phyloP scores from a whole-genome alignment of 2,888 invertebrate species.

The Sericinus montela region DNA sequence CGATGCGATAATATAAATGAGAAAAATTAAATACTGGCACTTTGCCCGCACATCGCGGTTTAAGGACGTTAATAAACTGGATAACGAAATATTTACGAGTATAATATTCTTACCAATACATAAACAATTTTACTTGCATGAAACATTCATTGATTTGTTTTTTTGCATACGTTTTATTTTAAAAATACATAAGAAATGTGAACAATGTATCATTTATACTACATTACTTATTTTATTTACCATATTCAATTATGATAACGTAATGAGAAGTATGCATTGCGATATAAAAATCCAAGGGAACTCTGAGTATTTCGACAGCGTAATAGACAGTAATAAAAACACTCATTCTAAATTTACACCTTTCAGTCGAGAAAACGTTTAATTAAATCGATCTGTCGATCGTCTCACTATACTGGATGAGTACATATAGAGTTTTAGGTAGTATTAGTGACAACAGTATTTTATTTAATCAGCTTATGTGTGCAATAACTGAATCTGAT shows the following conservation, averaged over 20 bases:
- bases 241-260: too few species aligned
- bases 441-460: neutral
- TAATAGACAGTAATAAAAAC: slow-evolving; percentile 45
- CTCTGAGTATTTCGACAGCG: slow-evolving; percentile 36
- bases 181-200: too few species aligned
- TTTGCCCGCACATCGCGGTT: slow-evolving; percentile 23
- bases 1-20: slow-evolving; percentile 18
- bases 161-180: too few species aligned
- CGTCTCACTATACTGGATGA: slow-evolving; percentile 37
- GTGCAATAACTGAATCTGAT: too few species aligned
- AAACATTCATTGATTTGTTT: too few species aligned
- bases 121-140: too few species aligned
- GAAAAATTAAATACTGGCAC: slow-evolving; percentile 28
- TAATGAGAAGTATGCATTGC: too few species aligned
- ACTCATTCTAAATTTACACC: slow-evolving; percentile 44
- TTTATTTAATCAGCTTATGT: too few species aligned
- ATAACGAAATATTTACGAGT: slow-evolving; percentile 12
- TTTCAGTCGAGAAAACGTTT: slow-evolving; percentile 43
- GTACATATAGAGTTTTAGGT: slow-evolving; percentile 33
- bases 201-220: too few species aligned
- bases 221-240: too few species aligned
- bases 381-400: slow-evolving; percentile 41
- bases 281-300: too few species aligned
- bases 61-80: slow-evolving; percentile 19
- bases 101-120: neutral